These are phyloP conservation scores for Propsilocerus akamusi DNA, from an alignment of 1,140 invertebrate genomes.

Conservation along the genomic window DNA sequence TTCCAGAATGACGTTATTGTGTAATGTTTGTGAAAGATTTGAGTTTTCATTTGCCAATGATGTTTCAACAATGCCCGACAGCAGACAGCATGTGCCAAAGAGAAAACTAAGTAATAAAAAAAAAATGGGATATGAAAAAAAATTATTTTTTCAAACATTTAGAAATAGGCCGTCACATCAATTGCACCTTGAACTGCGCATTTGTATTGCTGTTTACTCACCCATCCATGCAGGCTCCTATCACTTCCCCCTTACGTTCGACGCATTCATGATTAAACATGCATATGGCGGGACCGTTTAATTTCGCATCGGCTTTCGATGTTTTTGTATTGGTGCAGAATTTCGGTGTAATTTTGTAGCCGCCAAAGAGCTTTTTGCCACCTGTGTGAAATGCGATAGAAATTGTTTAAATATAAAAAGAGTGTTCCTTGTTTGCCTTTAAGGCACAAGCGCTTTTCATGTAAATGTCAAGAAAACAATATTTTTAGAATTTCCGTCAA, in stretches of 20 bases:
- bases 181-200: background rate
- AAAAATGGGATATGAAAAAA: background rate
- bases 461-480: too few relatives aligned
- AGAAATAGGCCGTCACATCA: too few relatives aligned
- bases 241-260: slow-evolving; percentile 57
- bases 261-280: slow-evolving; percentile 89
- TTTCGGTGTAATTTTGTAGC: slow-evolving; percentile 64
- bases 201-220: slow-evolving; percentile 6
- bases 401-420: background rate
- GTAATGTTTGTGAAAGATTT: slow-evolving; percentile 1
- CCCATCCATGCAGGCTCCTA: slow-evolving; percentile 75
- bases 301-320: slow-evolving; percentile 29
- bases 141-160: background rate
- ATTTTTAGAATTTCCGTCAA: too few relatives aligned
- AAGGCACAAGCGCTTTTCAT: too few relatives aligned
- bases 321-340: slow-evolving; percentile 42
- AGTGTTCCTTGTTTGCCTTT: background rate
- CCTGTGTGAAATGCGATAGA: slow-evolving; percentile 24
- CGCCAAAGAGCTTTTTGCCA: slow-evolving; percentile 61
- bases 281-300: slow-evolving; percentile 56
- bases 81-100: slow-evolving; percentile 74
- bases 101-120: slow-evolving; percentile 37
- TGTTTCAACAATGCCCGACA: slow-evolving; percentile 26
- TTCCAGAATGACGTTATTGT: background rate
- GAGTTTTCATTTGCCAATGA: background rate